These are phyloP conservation scores for Dendroctonus ponderosae DNA, from an alignment of 1,140 invertebrate genomes.

Conservation along the genomic window DNA sequence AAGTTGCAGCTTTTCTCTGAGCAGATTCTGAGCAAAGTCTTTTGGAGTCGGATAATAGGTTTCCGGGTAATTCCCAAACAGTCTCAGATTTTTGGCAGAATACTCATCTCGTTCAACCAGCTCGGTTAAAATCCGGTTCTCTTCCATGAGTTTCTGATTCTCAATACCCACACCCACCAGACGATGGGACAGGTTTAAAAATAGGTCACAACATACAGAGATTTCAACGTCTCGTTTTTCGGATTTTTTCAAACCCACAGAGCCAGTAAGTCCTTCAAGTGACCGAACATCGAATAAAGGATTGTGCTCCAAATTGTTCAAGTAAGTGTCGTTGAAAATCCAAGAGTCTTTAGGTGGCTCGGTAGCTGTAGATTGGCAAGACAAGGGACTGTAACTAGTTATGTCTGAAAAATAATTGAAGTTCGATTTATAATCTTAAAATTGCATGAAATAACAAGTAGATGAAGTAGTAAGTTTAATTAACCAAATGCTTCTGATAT, in stretches of 20 bases:
- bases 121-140: constrained; percentile 16
- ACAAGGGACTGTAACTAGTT: neutral
- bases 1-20: constrained; percentile 30
- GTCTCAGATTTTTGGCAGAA: constrained; percentile 2
- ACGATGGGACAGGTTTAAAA: constrained; percentile 11
- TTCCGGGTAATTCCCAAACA: constrained; percentile 17
- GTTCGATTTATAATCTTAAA: neutral
- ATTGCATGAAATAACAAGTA: neutral
- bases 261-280: neutral
- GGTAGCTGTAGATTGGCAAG: neutral
- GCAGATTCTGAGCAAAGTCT: constrained; percentile 16
- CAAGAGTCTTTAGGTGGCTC: neutral
- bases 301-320: neutral
- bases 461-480: neutral
- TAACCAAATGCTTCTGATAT: too few relatives aligned
- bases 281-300: constrained; percentile 1
- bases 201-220: constrained; percentile 10
- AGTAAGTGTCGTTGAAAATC: neutral
- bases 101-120: constrained; percentile 15
- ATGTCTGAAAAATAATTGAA: constrained; percentile 15
- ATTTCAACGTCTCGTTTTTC: constrained; percentile 1
- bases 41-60: constrained; percentile 6
- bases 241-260: neutral
- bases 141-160: constrained; percentile 11
- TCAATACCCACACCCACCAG: neutral